Conservation (phyloP, 2,888 invertebrate genomes). For the Drosophila picticornis region DNA sequence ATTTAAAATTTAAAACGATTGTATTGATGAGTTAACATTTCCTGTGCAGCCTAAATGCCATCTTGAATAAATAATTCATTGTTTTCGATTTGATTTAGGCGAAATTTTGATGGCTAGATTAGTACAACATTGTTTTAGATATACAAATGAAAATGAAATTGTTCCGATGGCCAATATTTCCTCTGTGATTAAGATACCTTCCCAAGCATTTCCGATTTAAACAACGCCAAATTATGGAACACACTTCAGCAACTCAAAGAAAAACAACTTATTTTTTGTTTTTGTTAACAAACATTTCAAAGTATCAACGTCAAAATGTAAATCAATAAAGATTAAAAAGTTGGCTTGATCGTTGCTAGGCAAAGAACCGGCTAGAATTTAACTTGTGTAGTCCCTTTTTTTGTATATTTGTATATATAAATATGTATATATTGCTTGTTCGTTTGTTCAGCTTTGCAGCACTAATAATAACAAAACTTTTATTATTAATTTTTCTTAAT, state of each 20-base stretch:
- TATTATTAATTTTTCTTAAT: slow-evolving; percentile 79
- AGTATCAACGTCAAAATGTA: neutral
- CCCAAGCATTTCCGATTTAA: neutral
- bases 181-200: neutral
- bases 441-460: slow-evolving; percentile 31
- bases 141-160: neutral
- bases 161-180: neutral
- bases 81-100: neutral
- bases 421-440: slow-evolving; percentile 31
- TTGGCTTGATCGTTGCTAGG: slow-evolving; percentile 4
- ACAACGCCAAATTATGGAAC: neutral
- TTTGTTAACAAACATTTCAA: neutral
- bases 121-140: neutral
- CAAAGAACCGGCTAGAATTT: slow-evolving; percentile 25
- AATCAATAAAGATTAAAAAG: slow-evolving; percentile 19
- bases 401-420: neutral
- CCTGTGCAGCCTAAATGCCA: neutral
- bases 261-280: neutral
- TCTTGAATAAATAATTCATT: neutral
- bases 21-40: neutral
- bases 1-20: neutral
- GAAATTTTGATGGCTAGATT: neutral
- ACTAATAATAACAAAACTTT: slow-evolving; percentile 74
- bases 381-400: slow-evolving; percentile 39
- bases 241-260: neutral